Base-by-base conservation (phyloP, 2,113 vertebrate species). In the Phylloscopus trochiloides region DNA sequence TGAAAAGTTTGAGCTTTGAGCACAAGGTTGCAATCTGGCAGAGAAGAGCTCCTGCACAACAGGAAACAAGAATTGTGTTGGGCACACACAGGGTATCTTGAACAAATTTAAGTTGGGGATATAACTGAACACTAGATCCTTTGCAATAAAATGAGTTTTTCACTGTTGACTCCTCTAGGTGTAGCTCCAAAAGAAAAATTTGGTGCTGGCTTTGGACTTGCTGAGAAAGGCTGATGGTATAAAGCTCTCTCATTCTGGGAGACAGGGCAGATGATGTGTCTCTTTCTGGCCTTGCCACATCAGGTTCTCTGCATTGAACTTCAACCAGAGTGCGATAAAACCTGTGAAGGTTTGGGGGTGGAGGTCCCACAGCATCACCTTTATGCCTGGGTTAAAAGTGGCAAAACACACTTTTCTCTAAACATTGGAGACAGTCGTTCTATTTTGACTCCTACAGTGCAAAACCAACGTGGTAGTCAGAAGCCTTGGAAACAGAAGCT, bases 311-410 rank as follows among this genome's bases (percentile, higher is more conserved):
- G 25, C 42, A n/a, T 0, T 57, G 50, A 40, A 65, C 19, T 48
- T 57, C 34, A 65, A 50, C 7, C 42, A 29, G n/a, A 50, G 9
- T 1, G 0, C 26, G 50, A 38, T 0, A 2, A 80, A 38, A 71
- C 15, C 21, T 40, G 15, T 9, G 51, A 31, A 51, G 22, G 4
- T 51, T 4, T 59, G 17, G 10, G 8, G 12, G 1, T 22, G 40
- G 31, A 40, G 25, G 17, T 3, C 38, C 26, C 21, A 4, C 17
- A 50, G 12, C n/a, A 57, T 12, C 18, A 28, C 13, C 17, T 58
- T 61, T 28, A 15, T 3, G 36, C 17, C 47, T 31, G 29, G n/a
- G 6, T 61, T n/a, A 20, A 8, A 52, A 52, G 19, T 5, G 42
- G 24, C 1, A 5, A 58, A 86, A 52, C 12, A 55, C 8, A 9